Base-by-base conservation (phyloP, 53 echinoderm and acorn worm species). In the Paelopatides confundens region DNA sequence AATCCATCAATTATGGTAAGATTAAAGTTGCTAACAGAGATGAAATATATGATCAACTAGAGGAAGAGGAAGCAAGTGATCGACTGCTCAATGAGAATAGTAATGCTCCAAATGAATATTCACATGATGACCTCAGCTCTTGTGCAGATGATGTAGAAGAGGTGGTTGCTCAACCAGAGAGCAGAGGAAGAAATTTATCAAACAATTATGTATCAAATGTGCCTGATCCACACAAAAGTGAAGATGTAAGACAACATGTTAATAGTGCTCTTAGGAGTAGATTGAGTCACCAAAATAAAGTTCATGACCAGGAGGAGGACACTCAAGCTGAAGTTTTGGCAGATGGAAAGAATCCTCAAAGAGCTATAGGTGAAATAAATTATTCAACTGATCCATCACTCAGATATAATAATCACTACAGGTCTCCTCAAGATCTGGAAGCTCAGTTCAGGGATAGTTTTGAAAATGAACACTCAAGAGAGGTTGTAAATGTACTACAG, bases 1-100 rank as follows among this genome's bases (percentile, higher is more conserved):
- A 91, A 34, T 65, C 76, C 17, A 31, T 91, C 6, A 58, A 81
- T 9, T 91, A 91, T 38, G 87, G 63, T n/a, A 35, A 63, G 15
- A 32, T 81, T 31, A 51, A 81, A 13, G 32, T 28, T 35, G 18
- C 36, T 71, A 15, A 35, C 54, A 32, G 53, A 29, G 54, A 5
- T 63, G 27, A 0, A 21, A 18, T 17, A 11, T 47, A 43, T 17
- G n/a, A 58, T 58, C 18, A 58, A 21, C n/a, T 21, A 15, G 24
- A 11, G 1, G 23, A 77, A 40, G 28, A 58, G 6, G 9, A 43
- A 12, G 1, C 43, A 43, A 12, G 2, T 43, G 43, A 43, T 43
- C 2, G 4, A 58, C 58, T 6, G 3, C 58, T 23, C 0, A 27
- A 23, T 50, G 40, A 21, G 50, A 46, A 23, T 58, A 78, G 29